A percentile compares a stretch with the other conserved stretches of the same genome.
phyloP scores from a whole-genome alignment of 2,113 vertebrate species.

The Catharus bicknelli region DNA sequence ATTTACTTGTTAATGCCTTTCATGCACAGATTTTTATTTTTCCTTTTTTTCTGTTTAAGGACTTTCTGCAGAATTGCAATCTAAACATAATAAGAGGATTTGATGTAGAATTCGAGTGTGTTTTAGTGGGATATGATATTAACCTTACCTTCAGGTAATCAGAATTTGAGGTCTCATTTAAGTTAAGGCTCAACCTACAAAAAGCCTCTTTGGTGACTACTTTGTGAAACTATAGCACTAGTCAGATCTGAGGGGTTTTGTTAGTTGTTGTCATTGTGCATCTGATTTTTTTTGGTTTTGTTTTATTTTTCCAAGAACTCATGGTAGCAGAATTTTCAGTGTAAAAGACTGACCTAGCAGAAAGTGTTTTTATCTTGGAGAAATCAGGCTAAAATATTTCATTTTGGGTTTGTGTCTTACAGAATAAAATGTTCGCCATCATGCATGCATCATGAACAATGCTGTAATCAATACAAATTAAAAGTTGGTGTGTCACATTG shows the following conservation, averaged over 20 bases:
- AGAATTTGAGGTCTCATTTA: neutral
- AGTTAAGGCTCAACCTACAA: neutral
- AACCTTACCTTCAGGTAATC: neutral
- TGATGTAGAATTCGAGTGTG: neutral
- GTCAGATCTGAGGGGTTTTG: neutral
- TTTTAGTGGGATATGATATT: neutral
- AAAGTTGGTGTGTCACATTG: neutral
- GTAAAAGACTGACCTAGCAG: neutral
- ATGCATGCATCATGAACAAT: neutral
- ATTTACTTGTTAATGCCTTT: neutral
- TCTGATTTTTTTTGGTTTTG: neutral
- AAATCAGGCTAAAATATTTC: neutral
- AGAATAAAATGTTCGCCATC: neutral
- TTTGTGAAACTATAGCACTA: neutral
- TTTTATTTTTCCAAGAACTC: neutral
- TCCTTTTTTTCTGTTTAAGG: neutral
- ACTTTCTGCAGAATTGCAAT: neutral
- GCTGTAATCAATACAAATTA: neutral
- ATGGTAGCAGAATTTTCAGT: neutral
- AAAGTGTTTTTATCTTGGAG: neutral
- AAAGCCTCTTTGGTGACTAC: neutral
- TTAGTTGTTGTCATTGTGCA: neutral
- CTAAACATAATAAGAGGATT: neutral
- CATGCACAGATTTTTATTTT: fast-evolving
- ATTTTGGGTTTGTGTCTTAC: neutral